These are phyloP conservation scores for Leucophenga maculata DNA, from an alignment of 2,888 invertebrate genomes.

Conservation along the genomic window DNA sequence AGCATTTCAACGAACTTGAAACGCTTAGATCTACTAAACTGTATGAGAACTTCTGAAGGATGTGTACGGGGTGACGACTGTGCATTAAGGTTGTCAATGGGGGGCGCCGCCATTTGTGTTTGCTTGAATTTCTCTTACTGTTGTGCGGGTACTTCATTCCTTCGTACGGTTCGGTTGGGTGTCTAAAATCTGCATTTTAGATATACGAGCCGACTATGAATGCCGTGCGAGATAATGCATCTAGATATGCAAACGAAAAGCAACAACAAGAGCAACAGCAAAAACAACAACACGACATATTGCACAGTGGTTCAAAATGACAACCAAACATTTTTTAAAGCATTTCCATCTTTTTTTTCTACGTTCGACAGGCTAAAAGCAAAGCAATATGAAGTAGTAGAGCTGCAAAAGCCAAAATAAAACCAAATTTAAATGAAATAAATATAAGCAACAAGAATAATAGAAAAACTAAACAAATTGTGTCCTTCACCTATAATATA, in stretches of 20 bases:
- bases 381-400: too few relatives aligned
- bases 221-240: constrained; percentile 46
- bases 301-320: constrained; percentile 30
- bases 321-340: background rate
- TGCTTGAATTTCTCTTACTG: too few relatives aligned
- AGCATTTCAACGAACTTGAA: constrained; percentile 2
- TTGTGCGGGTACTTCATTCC: background rate
- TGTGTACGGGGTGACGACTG: too few relatives aligned
- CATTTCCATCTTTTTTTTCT: too few relatives aligned
- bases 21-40: background rate
- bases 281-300: background rate
- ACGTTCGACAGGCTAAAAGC: too few relatives aligned
- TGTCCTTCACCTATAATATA: too few relatives aligned
- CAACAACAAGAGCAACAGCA: constrained; percentile 47
- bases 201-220: constrained; percentile 50
- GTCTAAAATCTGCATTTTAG: constrained; percentile 45
- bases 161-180: constrained; percentile 16
- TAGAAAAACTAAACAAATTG: too few relatives aligned
- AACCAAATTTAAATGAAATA: background rate
- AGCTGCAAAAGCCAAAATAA: background rate
- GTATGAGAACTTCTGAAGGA: too few relatives aligned
- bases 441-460: background rate
- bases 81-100: too few relatives aligned
- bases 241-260: constrained; percentile 44
- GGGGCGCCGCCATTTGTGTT: too few relatives aligned